phyloP scores from a whole-genome alignment of 2,797 vertebrate genomes.

The Tokudaia tokunoshimensis region DNA sequence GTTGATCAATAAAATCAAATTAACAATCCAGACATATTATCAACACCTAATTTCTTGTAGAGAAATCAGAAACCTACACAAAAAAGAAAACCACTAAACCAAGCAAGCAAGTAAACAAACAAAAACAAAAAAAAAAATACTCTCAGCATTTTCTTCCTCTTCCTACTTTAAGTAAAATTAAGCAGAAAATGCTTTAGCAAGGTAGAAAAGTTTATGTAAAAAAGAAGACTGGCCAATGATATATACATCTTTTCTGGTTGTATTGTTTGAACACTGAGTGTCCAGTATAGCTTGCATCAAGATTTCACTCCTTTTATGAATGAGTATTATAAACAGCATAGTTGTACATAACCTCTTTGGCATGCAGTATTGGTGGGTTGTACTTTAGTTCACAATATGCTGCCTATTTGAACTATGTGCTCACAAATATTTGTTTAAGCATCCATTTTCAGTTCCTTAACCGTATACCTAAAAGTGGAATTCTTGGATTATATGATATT shows the following conservation, averaged over 20 bases:
- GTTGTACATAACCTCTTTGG: background rate
- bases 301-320: background rate
- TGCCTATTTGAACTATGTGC: background rate
- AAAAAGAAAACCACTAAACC: background rate
- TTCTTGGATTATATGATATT: background rate
- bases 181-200: slow-evolving; percentile 1
- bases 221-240: background rate
- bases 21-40: background rate
- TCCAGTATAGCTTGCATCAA: background rate
- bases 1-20: background rate
- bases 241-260: background rate
- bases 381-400: background rate
- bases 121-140: background rate
- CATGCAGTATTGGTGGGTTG: background rate
- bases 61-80: background rate
- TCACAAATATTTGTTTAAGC: background rate
- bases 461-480: background rate
- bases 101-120: background rate
- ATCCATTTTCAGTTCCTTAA: background rate
- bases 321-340: background rate
- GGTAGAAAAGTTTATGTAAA: background rate
- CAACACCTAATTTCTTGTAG: background rate
- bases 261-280: background rate
- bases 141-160: background rate
- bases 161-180: background rate